Percentiles rank a stretch among this genome's conserved stretches.
Conservation (phyloP, 2,113 vertebrate species). For the Cinclus mexicanus region DNA sequence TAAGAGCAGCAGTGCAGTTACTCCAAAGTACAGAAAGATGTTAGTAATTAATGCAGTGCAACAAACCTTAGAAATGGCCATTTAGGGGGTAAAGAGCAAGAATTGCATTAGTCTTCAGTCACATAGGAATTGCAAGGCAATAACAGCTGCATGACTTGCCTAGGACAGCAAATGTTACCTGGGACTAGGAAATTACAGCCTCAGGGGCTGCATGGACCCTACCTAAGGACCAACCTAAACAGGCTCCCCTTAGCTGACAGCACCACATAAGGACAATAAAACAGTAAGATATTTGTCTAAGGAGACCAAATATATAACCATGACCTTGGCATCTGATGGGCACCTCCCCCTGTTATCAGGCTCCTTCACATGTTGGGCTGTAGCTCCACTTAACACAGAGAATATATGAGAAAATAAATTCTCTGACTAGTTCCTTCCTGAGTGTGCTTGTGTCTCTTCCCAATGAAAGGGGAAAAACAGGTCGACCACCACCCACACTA, state of each 20-base stretch:
- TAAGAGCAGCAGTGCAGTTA: not conserved
- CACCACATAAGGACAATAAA: not conserved
- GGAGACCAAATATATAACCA: fast-evolving
- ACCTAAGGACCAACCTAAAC: not conserved
- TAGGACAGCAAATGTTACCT: not conserved
- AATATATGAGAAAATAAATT: not conserved
- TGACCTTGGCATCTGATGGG: fast-evolving
- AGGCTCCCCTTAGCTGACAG: not conserved
- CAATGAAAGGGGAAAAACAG: not conserved
- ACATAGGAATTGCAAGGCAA: not conserved
- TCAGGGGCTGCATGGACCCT: not conserved
- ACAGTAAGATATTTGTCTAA: not conserved
- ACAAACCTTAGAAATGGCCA: not conserved
- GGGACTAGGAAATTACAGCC: not conserved
- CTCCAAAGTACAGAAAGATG: not conserved
- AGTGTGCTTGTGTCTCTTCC: not conserved
- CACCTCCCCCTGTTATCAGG: not conserved
- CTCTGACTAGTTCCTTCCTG: not conserved
- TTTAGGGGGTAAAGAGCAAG: not conserved
- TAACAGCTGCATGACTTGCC: not conserved
- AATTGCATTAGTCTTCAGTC: not conserved
- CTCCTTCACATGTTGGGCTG: not conserved
- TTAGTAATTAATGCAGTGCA: not conserved
- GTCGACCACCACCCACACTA: not conserved
- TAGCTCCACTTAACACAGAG: not conserved